phyloP scores from a whole-genome alignment of 2,888 invertebrate species.

The Lumbricus terrestris region DNA sequence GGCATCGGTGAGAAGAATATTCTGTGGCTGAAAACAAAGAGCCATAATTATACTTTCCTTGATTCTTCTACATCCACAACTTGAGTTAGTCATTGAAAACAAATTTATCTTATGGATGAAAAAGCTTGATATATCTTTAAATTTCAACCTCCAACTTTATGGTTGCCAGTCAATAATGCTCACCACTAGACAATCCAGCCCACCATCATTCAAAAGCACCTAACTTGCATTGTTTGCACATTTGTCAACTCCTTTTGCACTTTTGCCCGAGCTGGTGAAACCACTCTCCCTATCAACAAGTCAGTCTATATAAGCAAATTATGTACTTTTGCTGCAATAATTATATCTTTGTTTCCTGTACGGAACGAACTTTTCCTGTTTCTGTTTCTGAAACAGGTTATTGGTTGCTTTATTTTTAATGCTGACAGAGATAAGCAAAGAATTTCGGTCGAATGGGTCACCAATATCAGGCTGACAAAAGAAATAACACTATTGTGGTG shows the following conservation, averaged over 20 bases:
- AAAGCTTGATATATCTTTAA: background rate
- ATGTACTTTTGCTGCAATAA: too few relatives aligned
- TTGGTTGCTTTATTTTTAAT: background rate
- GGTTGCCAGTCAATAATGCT: background rate
- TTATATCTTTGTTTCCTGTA: too few relatives aligned
- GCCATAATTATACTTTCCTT: background rate
- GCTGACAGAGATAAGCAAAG: background rate
- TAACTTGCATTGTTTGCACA: background rate
- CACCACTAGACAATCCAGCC: background rate
- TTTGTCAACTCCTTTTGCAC: background rate
- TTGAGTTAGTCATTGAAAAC: background rate
- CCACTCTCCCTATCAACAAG: background rate
- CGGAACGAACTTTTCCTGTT: background rate
- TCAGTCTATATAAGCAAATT: background rate
- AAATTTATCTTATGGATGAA: background rate
- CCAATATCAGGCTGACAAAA: background rate
- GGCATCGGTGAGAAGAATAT: conserved; percentile 75
- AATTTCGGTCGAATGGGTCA: background rate
- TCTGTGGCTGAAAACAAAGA: conserved; percentile 79
- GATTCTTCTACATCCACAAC: background rate
- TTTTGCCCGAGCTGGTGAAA: background rate
- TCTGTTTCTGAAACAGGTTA: background rate
- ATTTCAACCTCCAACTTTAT: background rate
- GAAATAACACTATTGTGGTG: too few relatives aligned
- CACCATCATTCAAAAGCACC: background rate